A percentile compares a stretch with the other conserved stretches of the same genome.
phyloP scores from a whole-genome alignment of 2,113 vertebrate genomes.

The Jaculus jaculus region DNA sequence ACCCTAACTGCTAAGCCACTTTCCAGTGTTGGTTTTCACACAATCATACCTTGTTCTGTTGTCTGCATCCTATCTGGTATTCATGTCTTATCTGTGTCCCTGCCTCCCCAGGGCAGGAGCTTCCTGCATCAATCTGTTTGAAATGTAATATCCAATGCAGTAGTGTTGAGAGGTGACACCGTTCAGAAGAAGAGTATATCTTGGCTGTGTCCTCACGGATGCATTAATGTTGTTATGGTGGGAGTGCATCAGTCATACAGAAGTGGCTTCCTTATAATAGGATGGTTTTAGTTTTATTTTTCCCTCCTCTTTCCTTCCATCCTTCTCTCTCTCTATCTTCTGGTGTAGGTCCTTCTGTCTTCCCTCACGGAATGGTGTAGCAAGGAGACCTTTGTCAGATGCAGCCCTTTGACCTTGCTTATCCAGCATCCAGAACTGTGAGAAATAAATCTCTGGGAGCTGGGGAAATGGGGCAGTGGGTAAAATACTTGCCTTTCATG shows the following conservation, averaged over 20 bases:
- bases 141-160: too few relatives aligned
- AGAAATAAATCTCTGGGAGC: not conserved
- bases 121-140: too few relatives aligned
- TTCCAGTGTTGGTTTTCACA: too few relatives aligned
- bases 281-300: not conserved
- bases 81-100: too few relatives aligned
- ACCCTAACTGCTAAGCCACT: too few relatives aligned
- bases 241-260: not conserved
- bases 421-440: not conserved
- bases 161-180: not conserved
- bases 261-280: not conserved
- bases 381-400: not conserved
- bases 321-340: not conserved
- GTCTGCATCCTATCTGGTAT: too few relatives aligned
- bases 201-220: not conserved
- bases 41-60: too few relatives aligned
- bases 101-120: too few relatives aligned
- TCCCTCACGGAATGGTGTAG: not conserved
- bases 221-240: not conserved
- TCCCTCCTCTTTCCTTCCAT: too few relatives aligned
- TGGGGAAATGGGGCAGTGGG: too few relatives aligned
- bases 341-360: not conserved
- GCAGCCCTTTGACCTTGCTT: not conserved
- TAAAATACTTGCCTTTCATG: too few relatives aligned
- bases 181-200: not conserved